These are phyloP conservation scores for Papilio gigon DNA, from an alignment of 2,888 invertebrate genomes.

Conservation along the genomic window DNA sequence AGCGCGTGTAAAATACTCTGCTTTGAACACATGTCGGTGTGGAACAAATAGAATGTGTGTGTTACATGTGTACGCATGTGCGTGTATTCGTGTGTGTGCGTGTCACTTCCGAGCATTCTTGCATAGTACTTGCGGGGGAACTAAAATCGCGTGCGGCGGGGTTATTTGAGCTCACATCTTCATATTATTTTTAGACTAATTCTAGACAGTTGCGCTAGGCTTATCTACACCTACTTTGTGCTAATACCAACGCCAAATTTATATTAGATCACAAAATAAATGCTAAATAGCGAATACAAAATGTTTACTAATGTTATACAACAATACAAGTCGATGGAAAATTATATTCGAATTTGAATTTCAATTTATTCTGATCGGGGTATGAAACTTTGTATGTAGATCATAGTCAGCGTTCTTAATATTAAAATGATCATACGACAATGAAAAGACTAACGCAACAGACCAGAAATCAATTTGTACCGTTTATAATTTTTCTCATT, in stretches of 20 bases:
- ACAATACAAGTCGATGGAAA: neutral
- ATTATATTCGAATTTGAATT: slow-evolving; percentile 5
- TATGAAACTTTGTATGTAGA: neutral
- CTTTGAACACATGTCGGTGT: neutral
- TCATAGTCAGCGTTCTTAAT: slow-evolving; percentile 7
- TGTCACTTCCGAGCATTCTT: slow-evolving; percentile 31
- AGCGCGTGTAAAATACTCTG: slow-evolving; percentile 2
- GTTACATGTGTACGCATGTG: neutral
- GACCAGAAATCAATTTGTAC: neutral
- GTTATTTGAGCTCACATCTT: slow-evolving; percentile 7
- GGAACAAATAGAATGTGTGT: slow-evolving; percentile 15
- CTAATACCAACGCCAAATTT: neutral
- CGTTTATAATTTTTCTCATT: neutral
- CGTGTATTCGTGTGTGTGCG: slow-evolving; percentile 3
- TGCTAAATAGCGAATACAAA: neutral
- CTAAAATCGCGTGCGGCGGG: slow-evolving; percentile 6
- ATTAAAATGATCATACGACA: neutral
- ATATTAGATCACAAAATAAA: neutral
- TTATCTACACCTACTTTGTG: neutral
- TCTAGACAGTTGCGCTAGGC: neutral
- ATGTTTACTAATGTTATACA: slow-evolving; percentile 2
- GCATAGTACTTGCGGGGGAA: slow-evolving; percentile 14
- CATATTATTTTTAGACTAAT: slow-evolving; percentile 25
- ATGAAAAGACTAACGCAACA: neutral
- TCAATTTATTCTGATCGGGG: slow-evolving; percentile 12